Conservation (phyloP, 2,888 invertebrate genomes). For the Cylloceria caligata region DNA sequence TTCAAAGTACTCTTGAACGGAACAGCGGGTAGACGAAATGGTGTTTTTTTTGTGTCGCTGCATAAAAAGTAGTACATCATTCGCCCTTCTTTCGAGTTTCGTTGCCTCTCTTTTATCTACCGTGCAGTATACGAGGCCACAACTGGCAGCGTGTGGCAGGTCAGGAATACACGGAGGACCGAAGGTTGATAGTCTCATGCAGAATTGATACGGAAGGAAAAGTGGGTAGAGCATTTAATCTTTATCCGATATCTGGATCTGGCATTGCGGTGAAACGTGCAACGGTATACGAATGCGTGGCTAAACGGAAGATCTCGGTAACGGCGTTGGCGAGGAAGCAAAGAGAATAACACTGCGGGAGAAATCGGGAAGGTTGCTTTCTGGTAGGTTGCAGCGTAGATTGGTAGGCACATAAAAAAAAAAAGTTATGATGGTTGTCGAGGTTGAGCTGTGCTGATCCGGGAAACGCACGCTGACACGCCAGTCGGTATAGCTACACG, state of each 20-base stretch:
- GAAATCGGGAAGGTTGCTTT: conserved; percentile 31
- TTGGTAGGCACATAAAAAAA: conserved; percentile 43
- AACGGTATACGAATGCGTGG: conserved; percentile 37
- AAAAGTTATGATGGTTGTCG: conserved; percentile 29
- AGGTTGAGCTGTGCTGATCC: conserved; percentile 34
- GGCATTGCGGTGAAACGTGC: conserved; percentile 71
- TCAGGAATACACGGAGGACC: conserved; percentile 18
- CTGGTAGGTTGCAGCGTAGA: conserved; percentile 62
- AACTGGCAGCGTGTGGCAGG: conserved; percentile 10
- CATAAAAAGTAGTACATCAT: conserved; percentile 46
- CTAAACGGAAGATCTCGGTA: conserved; percentile 4
- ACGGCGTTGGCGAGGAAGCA: conserved; percentile 19
- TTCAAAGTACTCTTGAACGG: conserved; percentile 27
- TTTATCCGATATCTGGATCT: conserved; percentile 77
- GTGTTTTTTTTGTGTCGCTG: conserved; percentile 23
- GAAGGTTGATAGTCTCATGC: conserved; percentile 40
- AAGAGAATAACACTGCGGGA: conserved; percentile 24
- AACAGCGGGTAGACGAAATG: conserved; percentile 10
- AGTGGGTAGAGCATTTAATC: conserved; percentile 70
- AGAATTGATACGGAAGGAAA: conserved; percentile 1
- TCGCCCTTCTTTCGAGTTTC: conserved; percentile 57
- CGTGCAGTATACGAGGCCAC: neutral
- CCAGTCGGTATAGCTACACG: conserved; percentile 18
- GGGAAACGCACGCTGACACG: conserved; percentile 73
- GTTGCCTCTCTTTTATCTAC: conserved; percentile 42